These are phyloP conservation scores for Heliconius erato DNA, from an alignment of 2,888 invertebrate species.

Conservation along the genomic window DNA sequence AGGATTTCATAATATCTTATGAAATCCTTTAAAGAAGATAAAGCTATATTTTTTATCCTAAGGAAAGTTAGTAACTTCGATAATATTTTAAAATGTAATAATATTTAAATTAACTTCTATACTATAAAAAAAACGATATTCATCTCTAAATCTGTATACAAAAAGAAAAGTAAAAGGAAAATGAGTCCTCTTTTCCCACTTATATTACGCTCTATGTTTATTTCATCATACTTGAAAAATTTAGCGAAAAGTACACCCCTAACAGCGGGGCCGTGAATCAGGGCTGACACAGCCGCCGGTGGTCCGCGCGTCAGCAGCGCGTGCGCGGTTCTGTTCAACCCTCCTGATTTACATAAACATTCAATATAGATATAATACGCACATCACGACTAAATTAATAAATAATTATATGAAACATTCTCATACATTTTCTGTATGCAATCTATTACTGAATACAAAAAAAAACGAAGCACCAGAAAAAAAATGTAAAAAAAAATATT, in stretches of 20 bases:
- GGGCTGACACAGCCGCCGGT: constrained; percentile 82
- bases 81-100: not conserved
- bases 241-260: constrained; percentile 64
- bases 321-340: constrained; percentile 77
- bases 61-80: not conserved
- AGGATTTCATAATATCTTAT: constrained; percentile 4
- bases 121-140: not conserved
- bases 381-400: constrained; percentile 14
- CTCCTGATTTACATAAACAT: constrained; percentile 76
- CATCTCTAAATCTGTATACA: not conserved
- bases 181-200: not conserved
- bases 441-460: not conserved
- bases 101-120: not conserved
- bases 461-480: not conserved
- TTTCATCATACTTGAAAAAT: not conserved
- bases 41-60: not conserved
- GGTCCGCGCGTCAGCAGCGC: constrained; percentile 81
- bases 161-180: not conserved
- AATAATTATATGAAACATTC: not conserved
- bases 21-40: not conserved
- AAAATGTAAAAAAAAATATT: not conserved
- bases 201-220: not conserved
- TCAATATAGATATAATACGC: constrained; percentile 41
- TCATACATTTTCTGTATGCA: not conserved
- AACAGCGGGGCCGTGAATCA: constrained; percentile 76